Percentiles rank a stretch among this genome's conserved stretches.
These are phyloP conservation scores for Anthopleura sola DNA, from an alignment of 64 coral and sea anemone genomes.

Conservation along the genomic window DNA sequence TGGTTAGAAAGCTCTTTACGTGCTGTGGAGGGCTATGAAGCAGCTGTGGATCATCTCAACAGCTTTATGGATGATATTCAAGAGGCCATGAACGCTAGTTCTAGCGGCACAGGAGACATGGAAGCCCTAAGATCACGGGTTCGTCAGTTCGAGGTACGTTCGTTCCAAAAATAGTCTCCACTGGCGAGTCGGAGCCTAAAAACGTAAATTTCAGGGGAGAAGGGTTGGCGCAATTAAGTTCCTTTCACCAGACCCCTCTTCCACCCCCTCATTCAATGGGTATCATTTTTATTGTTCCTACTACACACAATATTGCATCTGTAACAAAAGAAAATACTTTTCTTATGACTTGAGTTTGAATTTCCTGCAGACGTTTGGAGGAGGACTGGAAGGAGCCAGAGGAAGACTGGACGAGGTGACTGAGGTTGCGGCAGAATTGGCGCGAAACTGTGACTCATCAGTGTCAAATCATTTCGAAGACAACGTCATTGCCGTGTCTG, in stretches of 20 bases:
- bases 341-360: not conserved
- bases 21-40: conserved; percentile 61
- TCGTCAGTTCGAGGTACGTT: conserved; percentile 49
- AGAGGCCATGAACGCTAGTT: conserved; percentile 18
- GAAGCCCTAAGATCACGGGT: conserved; percentile 35
- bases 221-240: too few relatives aligned
- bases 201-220: too few relatives aligned
- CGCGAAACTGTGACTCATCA: conserved; percentile 66
- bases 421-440: conserved; percentile 72
- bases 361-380: conserved; percentile 36
- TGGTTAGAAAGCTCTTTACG: conserved; percentile 83
- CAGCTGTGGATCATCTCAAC: conserved; percentile 43
- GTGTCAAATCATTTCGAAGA: conserved; percentile 60
- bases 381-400: conserved; percentile 47
- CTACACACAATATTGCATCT: too few relatives aligned
- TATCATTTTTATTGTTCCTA: too few relatives aligned
- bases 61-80: conserved; percentile 55
- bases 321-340: too few relatives aligned
- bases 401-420: conserved; percentile 69
- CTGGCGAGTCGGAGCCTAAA: too few relatives aligned
- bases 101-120: conserved; percentile 22
- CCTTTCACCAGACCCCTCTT: too few relatives aligned
- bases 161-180: not conserved
- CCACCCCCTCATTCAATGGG: too few relatives aligned
- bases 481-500: conserved; percentile 39